Base-by-base conservation (phyloP, 1,140 invertebrate genomes). In the Drosophila ohnishii region DNA sequence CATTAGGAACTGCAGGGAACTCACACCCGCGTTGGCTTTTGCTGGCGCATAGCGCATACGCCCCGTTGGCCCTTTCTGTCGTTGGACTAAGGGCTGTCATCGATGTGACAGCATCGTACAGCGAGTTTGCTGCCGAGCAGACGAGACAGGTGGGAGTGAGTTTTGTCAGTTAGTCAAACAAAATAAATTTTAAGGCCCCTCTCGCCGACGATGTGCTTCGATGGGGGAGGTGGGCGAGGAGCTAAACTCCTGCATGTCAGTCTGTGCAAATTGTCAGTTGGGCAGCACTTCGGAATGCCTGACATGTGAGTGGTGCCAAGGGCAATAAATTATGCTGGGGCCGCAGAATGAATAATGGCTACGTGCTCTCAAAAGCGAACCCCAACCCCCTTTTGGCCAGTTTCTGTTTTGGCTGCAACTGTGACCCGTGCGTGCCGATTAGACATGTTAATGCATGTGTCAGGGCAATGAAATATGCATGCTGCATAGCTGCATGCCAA, bases 1-100 rank as follows among this genome's bases (percentile, higher is more conserved):
- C 13, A 95, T 97, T 40, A 87, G 94, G 3, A 94, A 96, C 44
- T 97, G 96, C 82, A 92, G 92, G 56, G 86, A 93, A 50, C 88
- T 96, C 5, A 93, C 96, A 40, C 91, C 92, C 2, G 90, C 92
- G 56, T 61, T 95, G 1, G 93, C 93, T 40, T 94, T 94, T 89
- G 80, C 79, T n/a, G 28, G 28, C 39, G 37, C 34, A 58, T 80
- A 67, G 76, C 69, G 78, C 53, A 82, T 81, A 73, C 74, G 74
- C 57, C 74, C 44, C 48, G 63, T 77, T 80, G 60, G 13, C 40
- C 37, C 47, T 9, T 28, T 61, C 47, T 35, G 25, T 14, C 42
- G 50, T 57, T 37, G 28, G 14, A 40, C 19, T 19, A 48, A 75
- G 53, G 50, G 53, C 70, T 79, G 82, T 79, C 75, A 79, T 63